These are phyloP conservation scores for Aplysia californica DNA, from an alignment of 1,140 invertebrate genomes.

Conservation along the genomic window DNA sequence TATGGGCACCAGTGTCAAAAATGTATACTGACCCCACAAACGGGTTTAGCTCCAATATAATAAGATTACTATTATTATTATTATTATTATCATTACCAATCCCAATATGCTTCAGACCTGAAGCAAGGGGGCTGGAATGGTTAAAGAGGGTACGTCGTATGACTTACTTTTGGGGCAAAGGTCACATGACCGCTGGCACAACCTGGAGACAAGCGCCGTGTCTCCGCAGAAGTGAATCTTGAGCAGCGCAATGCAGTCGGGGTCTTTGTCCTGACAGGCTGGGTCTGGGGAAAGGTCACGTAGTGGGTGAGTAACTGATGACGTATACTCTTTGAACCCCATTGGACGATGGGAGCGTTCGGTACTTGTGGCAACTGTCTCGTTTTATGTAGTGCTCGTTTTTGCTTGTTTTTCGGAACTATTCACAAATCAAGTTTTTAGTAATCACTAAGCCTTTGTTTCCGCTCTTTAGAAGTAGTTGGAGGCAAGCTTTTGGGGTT, in stretches of 20 bases:
- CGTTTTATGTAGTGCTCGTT: not conserved
- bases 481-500: too few species aligned
- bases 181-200: constrained; percentile 13
- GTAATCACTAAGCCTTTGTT: not conserved
- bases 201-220: not conserved
- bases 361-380: not conserved
- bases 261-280: constrained; percentile 15
- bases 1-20: too few species aligned
- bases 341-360: not conserved
- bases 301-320: too few species aligned
- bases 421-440: not conserved
- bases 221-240: constrained; percentile 8
- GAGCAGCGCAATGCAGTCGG: constrained; percentile 12
- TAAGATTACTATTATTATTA: too few species aligned
- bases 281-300: constrained; percentile 19
- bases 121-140: too few species aligned
- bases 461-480: too few species aligned
- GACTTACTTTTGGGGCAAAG: constrained; percentile 9
- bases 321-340: too few species aligned
- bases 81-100: too few species aligned
- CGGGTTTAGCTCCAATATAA: too few species aligned
- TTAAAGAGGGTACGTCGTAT: too few species aligned
- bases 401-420: not conserved
- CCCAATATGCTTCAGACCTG: too few species aligned
- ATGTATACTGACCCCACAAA: too few species aligned